Conservation (phyloP, 2,888 invertebrate species). For the Lomographa bimaculata region DNA sequence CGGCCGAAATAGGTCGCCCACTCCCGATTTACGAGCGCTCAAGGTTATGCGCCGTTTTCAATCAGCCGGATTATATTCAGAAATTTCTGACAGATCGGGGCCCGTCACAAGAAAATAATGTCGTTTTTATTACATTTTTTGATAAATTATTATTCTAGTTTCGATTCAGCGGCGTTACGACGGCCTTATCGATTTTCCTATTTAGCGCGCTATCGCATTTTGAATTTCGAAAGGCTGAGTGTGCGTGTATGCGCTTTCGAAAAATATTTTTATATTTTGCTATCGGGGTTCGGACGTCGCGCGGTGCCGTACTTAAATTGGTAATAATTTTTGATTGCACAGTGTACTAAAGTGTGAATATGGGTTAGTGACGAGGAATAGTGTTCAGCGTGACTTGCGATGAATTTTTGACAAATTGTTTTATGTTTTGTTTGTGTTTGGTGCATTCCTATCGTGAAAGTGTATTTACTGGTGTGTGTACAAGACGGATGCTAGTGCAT, state of each 20-base stretch:
- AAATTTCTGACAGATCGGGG: conserved; percentile 79
- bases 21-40: conserved; percentile 29
- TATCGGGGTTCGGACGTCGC: conserved; percentile 73
- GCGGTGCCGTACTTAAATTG: conserved; percentile 72
- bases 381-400: conserved; percentile 50
- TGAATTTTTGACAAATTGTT: conserved; percentile 63
- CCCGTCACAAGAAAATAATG: conserved; percentile 79
- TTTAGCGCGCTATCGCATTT: conserved; percentile 76
- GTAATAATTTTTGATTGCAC: conserved; percentile 80
- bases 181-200: conserved; percentile 81
- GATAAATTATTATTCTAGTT: conserved; percentile 82
- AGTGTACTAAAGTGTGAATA: conserved; percentile 74
- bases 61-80: conserved; percentile 56
- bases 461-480: conserved; percentile 68
- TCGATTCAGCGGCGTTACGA: conserved; percentile 66
- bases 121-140: conserved; percentile 83
- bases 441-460: conserved; percentile 72
- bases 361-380: conserved; percentile 76
- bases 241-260: conserved; percentile 79
- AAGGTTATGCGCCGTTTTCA: conserved; percentile 37
- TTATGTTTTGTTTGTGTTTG: conserved; percentile 55
- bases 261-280: conserved; percentile 76
- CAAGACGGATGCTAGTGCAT: conserved; percentile 53
- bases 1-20: conserved; percentile 54
- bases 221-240: conserved; percentile 78